phyloP scores from a whole-genome alignment of 2,888 invertebrate genomes.

The Tolmerus cingulatus region DNA sequence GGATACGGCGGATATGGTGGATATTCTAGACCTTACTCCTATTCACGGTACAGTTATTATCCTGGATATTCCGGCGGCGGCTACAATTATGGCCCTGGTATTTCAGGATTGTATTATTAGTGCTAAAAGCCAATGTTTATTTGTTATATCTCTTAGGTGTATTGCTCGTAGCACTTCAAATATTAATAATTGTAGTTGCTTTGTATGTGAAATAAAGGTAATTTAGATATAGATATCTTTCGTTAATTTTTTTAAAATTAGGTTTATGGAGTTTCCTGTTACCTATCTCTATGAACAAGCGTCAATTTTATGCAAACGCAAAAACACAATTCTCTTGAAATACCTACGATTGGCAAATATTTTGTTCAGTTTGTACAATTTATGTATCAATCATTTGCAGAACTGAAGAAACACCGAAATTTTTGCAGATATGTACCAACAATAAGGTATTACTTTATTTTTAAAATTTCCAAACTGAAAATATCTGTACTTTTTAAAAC shows the following conservation, averaged over 20 bases:
- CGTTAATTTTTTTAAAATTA: background rate
- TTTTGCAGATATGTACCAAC: too few species aligned
- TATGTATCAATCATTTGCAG: too few species aligned
- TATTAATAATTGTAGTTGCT: background rate
- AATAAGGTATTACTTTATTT: too few species aligned
- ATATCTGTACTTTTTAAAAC: too few species aligned
- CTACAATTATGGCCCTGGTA: background rate
- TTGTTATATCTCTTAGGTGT: background rate
- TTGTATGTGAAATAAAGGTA: background rate
- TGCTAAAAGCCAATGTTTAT: background rate
- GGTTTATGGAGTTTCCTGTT: too few species aligned
- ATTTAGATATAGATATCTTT: background rate
- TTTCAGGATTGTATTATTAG: background rate
- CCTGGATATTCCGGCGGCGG: background rate
- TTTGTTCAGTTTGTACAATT: too few species aligned
- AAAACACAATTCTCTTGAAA: too few species aligned
- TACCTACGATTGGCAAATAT: too few species aligned
- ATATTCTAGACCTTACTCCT: background rate
- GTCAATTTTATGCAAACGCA: too few species aligned
- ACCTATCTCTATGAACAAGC: too few species aligned
- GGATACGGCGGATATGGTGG: background rate
- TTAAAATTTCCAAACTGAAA: too few species aligned
- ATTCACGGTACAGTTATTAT: background rate
- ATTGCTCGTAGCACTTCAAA: background rate
- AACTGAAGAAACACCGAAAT: too few species aligned